Percentiles rank a stretch among this genome's conserved stretches.
phyloP scores from a whole-genome alignment of 1,140 invertebrate species.

The Trichoplusia ni region DNA sequence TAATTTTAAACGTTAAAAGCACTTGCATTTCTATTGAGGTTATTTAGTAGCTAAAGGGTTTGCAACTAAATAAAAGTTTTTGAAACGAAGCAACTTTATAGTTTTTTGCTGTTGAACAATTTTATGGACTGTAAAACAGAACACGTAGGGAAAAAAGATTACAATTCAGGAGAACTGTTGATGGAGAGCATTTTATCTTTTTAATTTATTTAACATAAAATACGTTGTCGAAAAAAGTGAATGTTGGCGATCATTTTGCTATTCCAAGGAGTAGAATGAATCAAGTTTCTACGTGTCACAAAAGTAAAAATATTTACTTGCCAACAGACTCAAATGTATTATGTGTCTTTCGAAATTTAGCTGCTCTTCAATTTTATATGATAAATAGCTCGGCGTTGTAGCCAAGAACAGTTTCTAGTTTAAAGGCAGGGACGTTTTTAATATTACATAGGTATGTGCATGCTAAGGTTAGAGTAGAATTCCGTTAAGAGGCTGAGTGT shows the following conservation, averaged over 20 bases:
- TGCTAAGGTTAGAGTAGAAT: background rate
- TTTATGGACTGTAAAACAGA: too few relatives aligned
- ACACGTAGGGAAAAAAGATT: too few relatives aligned
- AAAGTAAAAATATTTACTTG: slow-evolving; percentile 18
- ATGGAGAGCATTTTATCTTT: too few relatives aligned
- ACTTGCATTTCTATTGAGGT: too few relatives aligned
- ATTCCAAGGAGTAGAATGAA: background rate
- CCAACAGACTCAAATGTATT: slow-evolving; percentile 13
- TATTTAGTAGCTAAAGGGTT: too few relatives aligned
- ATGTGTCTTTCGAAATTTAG: slow-evolving; percentile 4
- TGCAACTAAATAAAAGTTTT: background rate
- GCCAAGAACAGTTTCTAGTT: background rate
- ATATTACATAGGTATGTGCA: background rate
- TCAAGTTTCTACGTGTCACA: slow-evolving; percentile 15
- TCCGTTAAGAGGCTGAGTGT: too few relatives aligned
- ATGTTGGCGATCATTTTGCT: too few relatives aligned
- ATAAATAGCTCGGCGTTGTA: background rate
- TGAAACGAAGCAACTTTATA: background rate
- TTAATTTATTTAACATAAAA: too few relatives aligned
- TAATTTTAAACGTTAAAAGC: background rate
- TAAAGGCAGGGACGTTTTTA: background rate
- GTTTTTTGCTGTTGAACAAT: too few relatives aligned
- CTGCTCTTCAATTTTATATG: background rate
- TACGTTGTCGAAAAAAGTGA: too few relatives aligned
- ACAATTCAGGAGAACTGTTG: too few relatives aligned